Base-by-base conservation (phyloP, 2,113 vertebrate genomes). In the Oplegnathus fasciatus region DNA sequence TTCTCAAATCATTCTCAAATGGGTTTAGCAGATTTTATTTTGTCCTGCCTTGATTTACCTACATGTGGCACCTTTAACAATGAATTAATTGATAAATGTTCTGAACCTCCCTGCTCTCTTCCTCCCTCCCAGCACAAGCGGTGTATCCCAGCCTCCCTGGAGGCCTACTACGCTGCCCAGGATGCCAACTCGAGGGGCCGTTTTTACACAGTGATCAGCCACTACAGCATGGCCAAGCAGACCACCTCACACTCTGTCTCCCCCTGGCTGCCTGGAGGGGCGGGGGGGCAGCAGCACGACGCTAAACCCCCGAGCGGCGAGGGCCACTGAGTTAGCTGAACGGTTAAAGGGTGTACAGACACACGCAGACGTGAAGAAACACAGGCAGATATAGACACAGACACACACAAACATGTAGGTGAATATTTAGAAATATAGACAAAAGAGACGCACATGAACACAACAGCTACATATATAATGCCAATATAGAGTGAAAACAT, bases 221-320 rank as follows among this genome's bases (percentile, higher is more conserved):
- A 99, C 94, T 99, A 99, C 97, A 99, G 98, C 91, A 97, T 99
- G 98, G 98, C 98, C 94, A 99, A 99, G 96, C 98, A 99, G 95
- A 99, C 97, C 96, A 97, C 97, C 78, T 98, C 98, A 26, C 96
- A 97, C 86, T 98, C 98, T 0, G 96, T 99, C 65, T 97, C 98
- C 1, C 98, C 98, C 24, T 99, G 98, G 98, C 96, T 99, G 88
- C 97, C 98, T 1, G 97, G 96, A 9, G 97, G 95, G 30, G 86
- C 82, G 0, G 95, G 94, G 0, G 96, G 94, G 87, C 97, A 96
- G 90, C 97, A 97, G 89, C 97, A 97, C 0, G 97, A 98, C 84
- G 91, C 95, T 82, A 98, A 98, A 92, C 96, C 97, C 10, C 97
- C 97, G 52, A 97, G 95, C 83, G 94, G 95, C 66, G 97, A 97